Evolutionary conservation across 2,113 vertebrate species (phyloP).

Genomic region (Edolisoma coerulescens): DNA sequence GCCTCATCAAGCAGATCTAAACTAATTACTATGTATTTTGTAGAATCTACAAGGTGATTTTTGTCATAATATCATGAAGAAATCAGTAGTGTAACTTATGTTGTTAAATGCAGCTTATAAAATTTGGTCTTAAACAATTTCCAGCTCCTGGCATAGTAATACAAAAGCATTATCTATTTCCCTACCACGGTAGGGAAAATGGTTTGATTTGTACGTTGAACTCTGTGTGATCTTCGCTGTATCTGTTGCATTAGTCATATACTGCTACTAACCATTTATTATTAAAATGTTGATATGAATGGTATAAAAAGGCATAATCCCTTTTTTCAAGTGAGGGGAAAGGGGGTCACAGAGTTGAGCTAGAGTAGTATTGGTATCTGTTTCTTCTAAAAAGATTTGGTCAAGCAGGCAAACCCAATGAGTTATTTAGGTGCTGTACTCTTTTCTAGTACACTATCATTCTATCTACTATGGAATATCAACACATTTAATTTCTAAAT

Average conservation of each 20-base stretch:
- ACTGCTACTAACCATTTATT: neutral
- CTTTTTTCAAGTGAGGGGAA: rapidly evolving
- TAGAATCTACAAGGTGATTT: neutral
- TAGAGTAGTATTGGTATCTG: neutral
- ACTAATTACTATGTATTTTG: neutral
- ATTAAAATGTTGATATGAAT: neutral
- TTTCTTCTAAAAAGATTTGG: neutral
- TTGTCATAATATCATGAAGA: neutral
- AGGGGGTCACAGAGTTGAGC: rapidly evolving
- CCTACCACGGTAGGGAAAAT: neutral
- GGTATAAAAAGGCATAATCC: neutral
- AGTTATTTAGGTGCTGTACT: neutral
- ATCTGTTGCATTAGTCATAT: neutral
- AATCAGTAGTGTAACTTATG: neutral
- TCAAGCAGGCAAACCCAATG: neutral
- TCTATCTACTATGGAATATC: neutral
- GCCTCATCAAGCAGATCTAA: neutral
- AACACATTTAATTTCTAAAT: slow-evolving; percentile 45
- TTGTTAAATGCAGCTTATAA: neutral
- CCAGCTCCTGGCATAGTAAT: neutral
- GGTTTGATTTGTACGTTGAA: neutral
- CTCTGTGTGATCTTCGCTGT: neutral
- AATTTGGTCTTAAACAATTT: neutral
- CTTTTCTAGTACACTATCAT: neutral
- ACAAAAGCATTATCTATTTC: neutral